These are phyloP conservation scores for Agrilus mali DNA, from an alignment of 2,888 invertebrate species.

Conservation along the genomic window DNA sequence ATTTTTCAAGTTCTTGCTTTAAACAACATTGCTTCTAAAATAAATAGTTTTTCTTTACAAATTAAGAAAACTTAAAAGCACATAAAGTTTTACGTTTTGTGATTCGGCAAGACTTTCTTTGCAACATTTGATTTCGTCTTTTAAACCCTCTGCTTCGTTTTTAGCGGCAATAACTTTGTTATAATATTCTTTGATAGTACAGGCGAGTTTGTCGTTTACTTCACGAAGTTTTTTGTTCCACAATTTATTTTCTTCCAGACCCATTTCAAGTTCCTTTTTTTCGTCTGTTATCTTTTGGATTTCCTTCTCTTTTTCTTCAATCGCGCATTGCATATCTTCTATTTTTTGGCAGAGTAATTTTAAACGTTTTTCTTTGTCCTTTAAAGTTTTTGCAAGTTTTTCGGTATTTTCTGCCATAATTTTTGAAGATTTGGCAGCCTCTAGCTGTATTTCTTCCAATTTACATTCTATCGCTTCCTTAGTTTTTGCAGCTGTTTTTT, in stretches of 20 bases:
- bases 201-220: conserved; percentile 8
- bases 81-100: too few species aligned
- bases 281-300: not conserved
- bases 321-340: not conserved
- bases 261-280: conserved; percentile 1
- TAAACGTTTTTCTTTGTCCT: conserved; percentile 4
- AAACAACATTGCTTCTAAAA: too few species aligned
- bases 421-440: conserved; percentile 3
- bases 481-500: conserved; percentile 5
- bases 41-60: too few species aligned
- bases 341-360: conserved; percentile 1
- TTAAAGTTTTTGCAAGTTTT: conserved; percentile 6
- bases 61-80: too few species aligned
- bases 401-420: conserved; percentile 5
- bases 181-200: conserved; percentile 9
- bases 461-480: conserved; percentile 2
- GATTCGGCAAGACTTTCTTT: too few species aligned
- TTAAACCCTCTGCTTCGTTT: not conserved
- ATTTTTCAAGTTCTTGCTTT: too few species aligned
- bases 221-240: conserved; percentile 5
- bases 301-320: conserved; percentile 2
- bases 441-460: conserved; percentile 5
- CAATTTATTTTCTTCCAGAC: conserved; percentile 6
- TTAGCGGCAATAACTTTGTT: conserved; percentile 8
- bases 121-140: too few species aligned